Percentiles rank a stretch among this genome's conserved stretches.
phyloP scores from a whole-genome alignment of 2,888 invertebrate genomes.

The Synergus japonicus region DNA sequence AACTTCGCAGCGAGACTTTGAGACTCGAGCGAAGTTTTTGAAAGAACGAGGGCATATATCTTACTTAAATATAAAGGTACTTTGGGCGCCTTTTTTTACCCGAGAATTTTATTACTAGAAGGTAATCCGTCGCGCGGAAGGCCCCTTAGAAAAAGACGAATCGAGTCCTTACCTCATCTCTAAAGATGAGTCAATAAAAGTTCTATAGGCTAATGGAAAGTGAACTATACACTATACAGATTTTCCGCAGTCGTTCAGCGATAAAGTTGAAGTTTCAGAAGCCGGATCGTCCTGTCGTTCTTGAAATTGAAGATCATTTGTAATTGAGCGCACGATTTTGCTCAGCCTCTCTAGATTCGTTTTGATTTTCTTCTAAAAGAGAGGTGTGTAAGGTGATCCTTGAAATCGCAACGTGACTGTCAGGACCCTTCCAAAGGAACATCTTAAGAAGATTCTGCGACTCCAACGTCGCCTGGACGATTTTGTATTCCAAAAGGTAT shows the following conservation, averaged over 20 bases:
- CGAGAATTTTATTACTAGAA: slow-evolving; percentile 43
- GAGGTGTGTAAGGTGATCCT: neutral
- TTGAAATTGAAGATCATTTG: neutral
- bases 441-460: slow-evolving; percentile 39
- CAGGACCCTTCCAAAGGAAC: slow-evolving; percentile 52
- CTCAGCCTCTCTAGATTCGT: neutral
- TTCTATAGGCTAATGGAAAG: slow-evolving; percentile 33
- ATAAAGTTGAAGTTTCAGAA: slow-evolving; percentile 3
- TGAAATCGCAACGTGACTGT: slow-evolving; percentile 4
- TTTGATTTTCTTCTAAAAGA: neutral
- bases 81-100: slow-evolving; percentile 57
- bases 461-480: slow-evolving; percentile 42
- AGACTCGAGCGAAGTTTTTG: slow-evolving; percentile 66
- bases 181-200: slow-evolving; percentile 22
- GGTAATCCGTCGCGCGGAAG: slow-evolving; percentile 53
- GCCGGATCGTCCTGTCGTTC: neutral
- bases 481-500: slow-evolving; percentile 35
- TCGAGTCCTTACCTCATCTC: slow-evolving; percentile 19
- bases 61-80: slow-evolving; percentile 71
- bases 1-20: slow-evolving; percentile 56
- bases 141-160: slow-evolving; percentile 49
- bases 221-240: slow-evolving; percentile 34
- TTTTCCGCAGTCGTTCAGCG: slow-evolving; percentile 8
- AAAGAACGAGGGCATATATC: slow-evolving; percentile 76
- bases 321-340: neutral